Evolutionary conservation across 1,140 invertebrate species (phyloP).

Genomic region (Chlorops oryzae): DNA sequence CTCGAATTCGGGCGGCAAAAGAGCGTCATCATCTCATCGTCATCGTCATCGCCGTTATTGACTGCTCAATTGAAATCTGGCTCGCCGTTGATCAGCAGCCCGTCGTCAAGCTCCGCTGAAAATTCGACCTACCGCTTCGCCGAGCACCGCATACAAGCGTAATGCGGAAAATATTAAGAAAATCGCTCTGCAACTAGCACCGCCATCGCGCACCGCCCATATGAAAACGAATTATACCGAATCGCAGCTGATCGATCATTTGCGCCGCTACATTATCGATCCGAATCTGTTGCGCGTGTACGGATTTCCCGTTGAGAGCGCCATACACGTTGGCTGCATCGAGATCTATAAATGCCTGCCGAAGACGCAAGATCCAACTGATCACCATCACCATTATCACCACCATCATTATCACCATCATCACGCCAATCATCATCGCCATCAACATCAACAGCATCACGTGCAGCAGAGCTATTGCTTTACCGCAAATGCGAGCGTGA

Average conservation of each 20-base stretch:
- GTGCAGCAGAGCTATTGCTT: conserved; percentile 31
- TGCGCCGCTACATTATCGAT: conserved; percentile 59
- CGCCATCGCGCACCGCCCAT: conserved; percentile 42
- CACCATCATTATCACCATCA: conserved; percentile 6
- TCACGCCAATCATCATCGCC: conserved; percentile 3
- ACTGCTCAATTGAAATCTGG: no score
- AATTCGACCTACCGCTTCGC: conserved; percentile 15
- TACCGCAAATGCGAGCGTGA: conserved; percentile 40
- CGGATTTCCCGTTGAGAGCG: conserved; percentile 66
- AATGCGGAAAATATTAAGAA: conserved; percentile 13
- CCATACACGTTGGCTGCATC: conserved; percentile 54
- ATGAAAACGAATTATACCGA: conserved; percentile 47
- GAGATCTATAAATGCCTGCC: conserved; percentile 55
- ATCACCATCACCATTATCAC: conserved; percentile 9
- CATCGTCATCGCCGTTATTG: no score
- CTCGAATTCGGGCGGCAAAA: no score
- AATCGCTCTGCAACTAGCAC: conserved; percentile 11
- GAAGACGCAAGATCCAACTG: conserved; percentile 2
- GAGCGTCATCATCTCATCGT: no score
- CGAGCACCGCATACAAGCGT: conserved; percentile 10
- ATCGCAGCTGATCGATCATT: conserved; percentile 40
- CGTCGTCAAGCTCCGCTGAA: no score
- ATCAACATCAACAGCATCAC: conserved; percentile 8
- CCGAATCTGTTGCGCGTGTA: conserved; percentile 60
- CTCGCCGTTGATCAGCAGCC: no score